These are phyloP conservation scores for Melipona quadrifasciata DNA, from an alignment of 1,140 invertebrate genomes.

Conservation along the genomic window DNA sequence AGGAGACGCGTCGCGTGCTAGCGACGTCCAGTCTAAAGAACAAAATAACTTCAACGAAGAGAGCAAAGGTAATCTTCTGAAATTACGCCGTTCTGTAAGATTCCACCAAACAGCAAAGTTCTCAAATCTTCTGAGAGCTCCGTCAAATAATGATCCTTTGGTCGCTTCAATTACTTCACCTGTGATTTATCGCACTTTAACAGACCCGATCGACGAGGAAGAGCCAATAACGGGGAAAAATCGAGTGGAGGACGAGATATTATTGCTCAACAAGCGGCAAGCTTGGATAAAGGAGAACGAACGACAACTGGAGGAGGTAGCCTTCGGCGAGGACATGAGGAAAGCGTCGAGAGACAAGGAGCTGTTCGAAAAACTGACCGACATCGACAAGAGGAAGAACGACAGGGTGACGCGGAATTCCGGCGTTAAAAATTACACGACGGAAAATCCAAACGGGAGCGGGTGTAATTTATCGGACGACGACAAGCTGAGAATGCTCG, in stretches of 20 bases:
- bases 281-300: constrained; percentile 65
- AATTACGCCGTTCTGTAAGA: background rate
- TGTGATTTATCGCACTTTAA: background rate
- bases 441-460: background rate
- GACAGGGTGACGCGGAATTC: background rate
- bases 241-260: constrained; percentile 61
- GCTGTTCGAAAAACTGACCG: constrained; percentile 53
- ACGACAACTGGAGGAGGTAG: constrained; percentile 64
- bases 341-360: constrained; percentile 46
- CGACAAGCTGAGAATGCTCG: constrained; percentile 48
- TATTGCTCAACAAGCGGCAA: constrained; percentile 66
- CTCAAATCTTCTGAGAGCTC: too few species aligned
- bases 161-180: background rate
- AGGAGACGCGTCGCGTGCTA: background rate
- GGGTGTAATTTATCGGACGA: constrained; percentile 17
- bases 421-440: background rate
- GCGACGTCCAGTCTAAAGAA: background rate
- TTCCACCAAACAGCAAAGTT: too few species aligned
- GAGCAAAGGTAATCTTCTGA: background rate
- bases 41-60: background rate
- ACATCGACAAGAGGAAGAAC: constrained; percentile 44
- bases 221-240: constrained; percentile 60
- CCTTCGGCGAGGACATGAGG: constrained; percentile 68
- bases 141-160: background rate
- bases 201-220: background rate